phyloP scores from a whole-genome alignment of 2,888 invertebrate species.

The Lasioglossum vierecki region DNA sequence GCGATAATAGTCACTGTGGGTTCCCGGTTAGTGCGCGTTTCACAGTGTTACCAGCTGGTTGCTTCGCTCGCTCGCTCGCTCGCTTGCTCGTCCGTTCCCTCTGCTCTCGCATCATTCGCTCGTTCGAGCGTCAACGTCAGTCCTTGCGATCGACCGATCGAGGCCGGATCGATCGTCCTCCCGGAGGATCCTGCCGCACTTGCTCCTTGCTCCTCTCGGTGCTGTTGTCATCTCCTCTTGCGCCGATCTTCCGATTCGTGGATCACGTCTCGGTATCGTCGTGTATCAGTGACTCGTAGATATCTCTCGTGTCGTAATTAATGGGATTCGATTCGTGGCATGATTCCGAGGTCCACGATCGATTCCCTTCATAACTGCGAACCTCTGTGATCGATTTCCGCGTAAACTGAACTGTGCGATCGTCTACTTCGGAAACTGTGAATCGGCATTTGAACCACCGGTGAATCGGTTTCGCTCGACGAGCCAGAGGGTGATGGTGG shows the following conservation, averaged over 20 bases:
- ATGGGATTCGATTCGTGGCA: neutral
- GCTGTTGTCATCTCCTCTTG: neutral
- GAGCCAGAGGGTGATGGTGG: constrained; percentile 29
- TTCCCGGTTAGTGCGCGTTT: constrained; percentile 66
- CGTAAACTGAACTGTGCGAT: neutral
- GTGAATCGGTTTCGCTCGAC: neutral
- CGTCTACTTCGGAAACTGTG: neutral
- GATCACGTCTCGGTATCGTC: neutral
- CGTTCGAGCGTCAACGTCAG: constrained; percentile 35
- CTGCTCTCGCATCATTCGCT: neutral
- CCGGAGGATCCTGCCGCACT: constrained; percentile 11
- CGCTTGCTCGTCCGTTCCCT: neutral
- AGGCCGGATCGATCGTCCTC: constrained; percentile 59
- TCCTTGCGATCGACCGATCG: constrained; percentile 57
- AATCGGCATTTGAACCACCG: neutral
- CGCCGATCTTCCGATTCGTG: neutral
- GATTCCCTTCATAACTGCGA: neutral
- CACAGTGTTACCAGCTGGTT: constrained; percentile 23
- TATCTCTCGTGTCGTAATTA: neutral
- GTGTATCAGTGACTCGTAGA: neutral
- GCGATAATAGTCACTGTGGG: constrained; percentile 77
- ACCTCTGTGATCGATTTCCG: neutral
- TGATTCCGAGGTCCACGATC: neutral
- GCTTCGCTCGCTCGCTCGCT: constrained; percentile 4
- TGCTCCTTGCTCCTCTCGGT: neutral